phyloP scores from a whole-genome alignment of 2,113 vertebrate species.

The Gymnocephalus cernua region DNA sequence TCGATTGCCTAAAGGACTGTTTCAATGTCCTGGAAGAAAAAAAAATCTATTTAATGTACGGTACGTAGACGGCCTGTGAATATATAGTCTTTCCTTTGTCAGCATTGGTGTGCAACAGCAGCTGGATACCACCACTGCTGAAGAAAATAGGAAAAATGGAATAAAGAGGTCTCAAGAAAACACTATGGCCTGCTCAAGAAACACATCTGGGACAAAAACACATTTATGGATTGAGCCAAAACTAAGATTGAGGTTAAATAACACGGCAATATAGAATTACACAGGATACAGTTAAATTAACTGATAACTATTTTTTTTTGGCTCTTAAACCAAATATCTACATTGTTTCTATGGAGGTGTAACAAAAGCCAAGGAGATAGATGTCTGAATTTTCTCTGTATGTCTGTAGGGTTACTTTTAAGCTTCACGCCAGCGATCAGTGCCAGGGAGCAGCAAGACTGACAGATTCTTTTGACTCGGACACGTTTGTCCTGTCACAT shows the following conservation, averaged over 20 bases:
- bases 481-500: conserved; percentile 68
- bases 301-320: background rate
- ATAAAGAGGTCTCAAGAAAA: background rate
- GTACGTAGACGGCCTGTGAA: background rate
- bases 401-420: conserved; percentile 5
- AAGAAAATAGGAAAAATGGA: background rate
- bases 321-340: background rate
- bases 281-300: background rate
- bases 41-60: fast-evolving
- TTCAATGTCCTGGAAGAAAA: background rate
- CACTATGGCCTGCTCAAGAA: background rate
- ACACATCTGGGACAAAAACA: background rate
- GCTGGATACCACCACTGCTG: background rate
- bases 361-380: conserved; percentile 6
- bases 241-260: background rate
- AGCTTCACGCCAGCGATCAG: conserved; percentile 20
- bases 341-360: background rate
- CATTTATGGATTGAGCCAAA: background rate
- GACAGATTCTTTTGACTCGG: conserved; percentile 44
- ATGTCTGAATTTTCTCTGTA: conserved; percentile 8
- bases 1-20: background rate
- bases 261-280: conserved; percentile 7
- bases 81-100: background rate
- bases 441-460: conserved; percentile 36
- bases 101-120: background rate